Conservation (phyloP, 2,888 invertebrate genomes). For the Tipula vernalis region DNA sequence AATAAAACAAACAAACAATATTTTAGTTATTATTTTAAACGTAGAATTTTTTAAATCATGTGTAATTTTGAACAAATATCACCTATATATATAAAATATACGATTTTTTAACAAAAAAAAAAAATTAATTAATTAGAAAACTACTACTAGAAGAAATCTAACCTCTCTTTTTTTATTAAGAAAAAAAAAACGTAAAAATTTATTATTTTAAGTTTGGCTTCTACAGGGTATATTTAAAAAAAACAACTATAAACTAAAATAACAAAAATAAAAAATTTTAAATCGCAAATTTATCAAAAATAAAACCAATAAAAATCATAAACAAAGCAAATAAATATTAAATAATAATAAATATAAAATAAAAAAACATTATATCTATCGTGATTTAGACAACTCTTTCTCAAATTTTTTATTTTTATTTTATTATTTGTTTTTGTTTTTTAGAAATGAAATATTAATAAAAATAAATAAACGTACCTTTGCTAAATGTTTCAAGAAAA, state of each 20-base stretch:
- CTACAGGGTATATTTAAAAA: conserved; percentile 7
- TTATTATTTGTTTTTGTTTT: not conserved
- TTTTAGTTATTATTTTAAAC: not conserved
- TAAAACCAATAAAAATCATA: not conserved
- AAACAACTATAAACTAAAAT: not conserved
- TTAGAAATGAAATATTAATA: not conserved
- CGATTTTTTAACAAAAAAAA: not conserved
- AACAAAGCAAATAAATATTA: not conserved
- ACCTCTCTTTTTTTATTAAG: not conserved
- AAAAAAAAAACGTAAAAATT: not conserved
- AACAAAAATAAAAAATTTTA: not conserved
- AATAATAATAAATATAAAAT: not conserved
- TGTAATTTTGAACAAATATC: not conserved
- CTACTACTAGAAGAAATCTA: not conserved
- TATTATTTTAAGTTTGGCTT: conserved; percentile 6
- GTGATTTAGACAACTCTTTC: not conserved
- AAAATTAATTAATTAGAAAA: not conserved
- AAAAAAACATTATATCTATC: not conserved
- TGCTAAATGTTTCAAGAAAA: conserved; percentile 8
- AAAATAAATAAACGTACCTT: conserved; percentile 9
- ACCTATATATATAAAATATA: not conserved
- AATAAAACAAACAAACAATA: not conserved
- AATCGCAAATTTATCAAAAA: not conserved
- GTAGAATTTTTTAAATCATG: not conserved
- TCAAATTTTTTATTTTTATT: not conserved